Conservation (phyloP, 2,888 invertebrate species). For the Hypsopygia costalis region DNA sequence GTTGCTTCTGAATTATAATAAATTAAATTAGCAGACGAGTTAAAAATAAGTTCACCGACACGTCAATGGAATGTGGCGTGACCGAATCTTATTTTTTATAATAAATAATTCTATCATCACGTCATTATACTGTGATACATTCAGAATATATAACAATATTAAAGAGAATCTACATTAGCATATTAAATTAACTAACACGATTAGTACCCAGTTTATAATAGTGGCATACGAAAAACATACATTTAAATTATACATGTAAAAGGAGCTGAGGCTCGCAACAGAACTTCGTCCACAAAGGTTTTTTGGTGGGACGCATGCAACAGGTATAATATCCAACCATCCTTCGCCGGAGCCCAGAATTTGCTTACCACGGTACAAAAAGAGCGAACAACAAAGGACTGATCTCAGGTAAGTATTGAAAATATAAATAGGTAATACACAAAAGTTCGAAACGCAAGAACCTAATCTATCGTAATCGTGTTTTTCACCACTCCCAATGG, state of each 20-base stretch:
- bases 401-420: slow-evolving; percentile 18
- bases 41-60: slow-evolving; percentile 2
- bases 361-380: slow-evolving; percentile 12
- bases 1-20: no score
- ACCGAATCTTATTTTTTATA: slow-evolving; percentile 5
- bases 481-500: no score
- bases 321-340: slow-evolving; percentile 17
- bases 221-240: background rate
- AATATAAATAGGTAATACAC: background rate
- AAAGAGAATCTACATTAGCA: background rate
- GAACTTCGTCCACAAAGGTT: slow-evolving; percentile 9
- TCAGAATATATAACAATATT: background rate
- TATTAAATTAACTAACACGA: background rate
- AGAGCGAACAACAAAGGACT: slow-evolving; percentile 16
- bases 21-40: slow-evolving; percentile 2
- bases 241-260: slow-evolving; percentile 1
- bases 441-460: no score
- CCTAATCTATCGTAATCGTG: no score
- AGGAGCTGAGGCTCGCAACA: slow-evolving; percentile 1
- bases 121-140: background rate
- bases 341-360: slow-evolving; percentile 8
- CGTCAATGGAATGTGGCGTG: slow-evolving; percentile 8
- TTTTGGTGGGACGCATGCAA: slow-evolving; percentile 17
- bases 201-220: background rate
- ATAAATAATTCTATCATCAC: background rate